These are phyloP conservation scores for Drosophila pseudoobscura DNA, from an alignment of 1,140 invertebrate species.

Conservation along the genomic window DNA sequence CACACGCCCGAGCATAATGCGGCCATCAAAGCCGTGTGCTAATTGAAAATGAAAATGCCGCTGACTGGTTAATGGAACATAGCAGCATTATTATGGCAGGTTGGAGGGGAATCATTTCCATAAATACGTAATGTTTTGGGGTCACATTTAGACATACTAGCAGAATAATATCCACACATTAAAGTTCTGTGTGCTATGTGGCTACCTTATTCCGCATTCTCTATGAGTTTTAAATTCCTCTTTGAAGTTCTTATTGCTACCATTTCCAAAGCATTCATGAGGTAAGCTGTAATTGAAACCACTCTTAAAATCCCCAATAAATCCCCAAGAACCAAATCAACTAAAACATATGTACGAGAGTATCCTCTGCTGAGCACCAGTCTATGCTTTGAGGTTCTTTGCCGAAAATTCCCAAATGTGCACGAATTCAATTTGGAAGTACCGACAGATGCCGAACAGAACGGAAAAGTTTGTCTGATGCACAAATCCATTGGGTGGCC, in stretches of 20 bases:
- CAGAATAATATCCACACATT: too few relatives aligned
- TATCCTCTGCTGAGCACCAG: not conserved
- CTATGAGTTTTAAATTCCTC: too few relatives aligned
- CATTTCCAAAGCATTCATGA: too few relatives aligned
- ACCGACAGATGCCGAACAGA: slow-evolving; percentile 14
- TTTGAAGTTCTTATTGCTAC: too few relatives aligned
- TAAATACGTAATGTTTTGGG: not conserved
- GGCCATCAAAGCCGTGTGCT: slow-evolving; percentile 34
- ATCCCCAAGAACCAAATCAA: not conserved
- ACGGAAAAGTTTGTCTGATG: slow-evolving; percentile 21
- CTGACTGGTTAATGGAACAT: not conserved
- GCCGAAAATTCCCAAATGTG: slow-evolving; percentile 32
- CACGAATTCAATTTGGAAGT: slow-evolving; percentile 59
- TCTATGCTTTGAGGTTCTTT: slow-evolving; percentile 25
- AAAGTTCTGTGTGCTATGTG: too few relatives aligned
- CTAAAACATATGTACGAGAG: not conserved
- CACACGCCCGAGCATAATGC: slow-evolving; percentile 27
- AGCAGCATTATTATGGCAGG: too few relatives aligned
- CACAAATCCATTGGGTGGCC: slow-evolving; percentile 33
- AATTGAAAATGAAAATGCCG: slow-evolving; percentile 40
- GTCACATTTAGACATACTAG: not conserved
- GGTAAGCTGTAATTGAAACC: slow-evolving; percentile 34
- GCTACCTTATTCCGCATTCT: too few relatives aligned
- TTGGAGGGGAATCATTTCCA: not conserved
- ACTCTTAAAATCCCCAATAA: slow-evolving; percentile 11